A percentile compares a stretch with the other conserved stretches of the same genome.
Conservation (phyloP, 2,888 invertebrate species). For the Oligia strigilis region DNA sequence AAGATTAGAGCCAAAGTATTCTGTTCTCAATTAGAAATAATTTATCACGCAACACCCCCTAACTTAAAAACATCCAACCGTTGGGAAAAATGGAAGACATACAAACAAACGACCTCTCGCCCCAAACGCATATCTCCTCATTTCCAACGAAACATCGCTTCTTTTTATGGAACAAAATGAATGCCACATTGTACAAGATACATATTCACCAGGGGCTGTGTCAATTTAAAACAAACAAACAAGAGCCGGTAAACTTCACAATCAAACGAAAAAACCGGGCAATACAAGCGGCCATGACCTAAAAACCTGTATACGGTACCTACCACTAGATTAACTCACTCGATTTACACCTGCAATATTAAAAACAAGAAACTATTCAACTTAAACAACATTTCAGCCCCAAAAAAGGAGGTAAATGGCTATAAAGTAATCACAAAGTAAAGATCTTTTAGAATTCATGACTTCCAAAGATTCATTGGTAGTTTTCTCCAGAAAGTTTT, state of each 20-base stretch:
- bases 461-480: slow-evolving; percentile 50
- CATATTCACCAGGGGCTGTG: slow-evolving; percentile 63
- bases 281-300: slow-evolving; percentile 75
- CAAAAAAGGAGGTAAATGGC: not conserved
- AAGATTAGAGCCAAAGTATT: not conserved
- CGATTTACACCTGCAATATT: slow-evolving; percentile 53
- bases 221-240: slow-evolving; percentile 72
- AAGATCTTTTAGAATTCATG: slow-evolving; percentile 53
- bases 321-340: slow-evolving; percentile 64
- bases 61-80: slow-evolving; percentile 44
- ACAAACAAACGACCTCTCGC: slow-evolving; percentile 49
- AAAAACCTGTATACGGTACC: slow-evolving; percentile 62
- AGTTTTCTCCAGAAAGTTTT: slow-evolving; percentile 56
- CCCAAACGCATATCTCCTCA: slow-evolving; percentile 46
- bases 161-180: slow-evolving; percentile 41
- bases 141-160: slow-evolving; percentile 38
- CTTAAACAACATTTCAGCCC: slow-evolving; percentile 2
- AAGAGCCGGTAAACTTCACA: slow-evolving; percentile 73
- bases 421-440: slow-evolving; percentile 25
- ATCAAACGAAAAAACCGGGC: slow-evolving; percentile 73
- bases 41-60: slow-evolving; percentile 32
- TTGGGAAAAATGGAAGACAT: slow-evolving; percentile 43
- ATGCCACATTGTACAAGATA: slow-evolving; percentile 55
- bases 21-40: slow-evolving; percentile 24
- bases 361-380: slow-evolving; percentile 22